These are phyloP conservation scores for Rhaphigaster nebulosa DNA, from an alignment of 2,888 invertebrate species.

Conservation along the genomic window DNA sequence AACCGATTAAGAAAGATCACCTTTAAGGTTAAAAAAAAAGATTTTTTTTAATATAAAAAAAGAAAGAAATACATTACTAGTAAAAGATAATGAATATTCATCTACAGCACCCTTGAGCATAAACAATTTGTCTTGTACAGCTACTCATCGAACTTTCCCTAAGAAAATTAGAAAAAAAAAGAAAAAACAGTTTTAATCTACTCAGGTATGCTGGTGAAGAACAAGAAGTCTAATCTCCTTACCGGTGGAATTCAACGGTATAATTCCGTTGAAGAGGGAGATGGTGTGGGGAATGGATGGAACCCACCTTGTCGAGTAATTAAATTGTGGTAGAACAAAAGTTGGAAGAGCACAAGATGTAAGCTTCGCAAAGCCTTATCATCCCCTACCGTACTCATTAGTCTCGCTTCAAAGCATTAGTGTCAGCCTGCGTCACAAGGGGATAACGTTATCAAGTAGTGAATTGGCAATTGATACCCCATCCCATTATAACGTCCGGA, in stretches of 20 bases:
- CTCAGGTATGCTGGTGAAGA: neutral
- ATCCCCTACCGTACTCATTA: neutral
- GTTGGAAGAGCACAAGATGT: neutral
- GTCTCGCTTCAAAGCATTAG: neutral
- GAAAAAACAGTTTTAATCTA: neutral
- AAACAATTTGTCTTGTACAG: neutral
- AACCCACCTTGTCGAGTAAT: neutral
- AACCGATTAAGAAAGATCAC: too few relatives aligned
- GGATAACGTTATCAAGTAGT: neutral
- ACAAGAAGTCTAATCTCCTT: neutral
- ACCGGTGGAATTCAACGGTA: neutral
- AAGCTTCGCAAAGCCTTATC: neutral
- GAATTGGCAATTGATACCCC: neutral
- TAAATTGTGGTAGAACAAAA: constrained; percentile 6
- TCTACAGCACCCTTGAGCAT: neutral
- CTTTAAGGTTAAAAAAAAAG: too few relatives aligned
- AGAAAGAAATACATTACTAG: too few relatives aligned
- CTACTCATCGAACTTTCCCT: neutral
- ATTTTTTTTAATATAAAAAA: too few relatives aligned
- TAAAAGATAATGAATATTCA: neutral
- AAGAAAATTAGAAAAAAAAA: neutral
- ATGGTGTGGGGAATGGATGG: neutral
- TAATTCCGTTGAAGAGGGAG: neutral
- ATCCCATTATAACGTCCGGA: too few relatives aligned
- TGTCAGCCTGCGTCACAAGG: neutral